These are phyloP conservation scores for Holocentrus rufus DNA, from an alignment of 2,797 vertebrate species.

Conservation along the genomic window DNA sequence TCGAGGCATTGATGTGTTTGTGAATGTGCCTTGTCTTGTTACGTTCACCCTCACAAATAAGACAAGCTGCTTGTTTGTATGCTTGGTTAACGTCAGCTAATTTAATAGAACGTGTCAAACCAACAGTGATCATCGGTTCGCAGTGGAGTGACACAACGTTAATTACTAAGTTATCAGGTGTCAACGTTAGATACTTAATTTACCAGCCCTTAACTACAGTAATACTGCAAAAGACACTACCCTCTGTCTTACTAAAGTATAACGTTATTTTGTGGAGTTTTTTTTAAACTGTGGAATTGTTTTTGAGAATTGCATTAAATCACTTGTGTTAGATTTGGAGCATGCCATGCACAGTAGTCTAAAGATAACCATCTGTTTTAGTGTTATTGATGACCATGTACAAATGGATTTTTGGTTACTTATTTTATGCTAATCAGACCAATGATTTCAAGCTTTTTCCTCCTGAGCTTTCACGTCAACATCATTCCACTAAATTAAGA, in stretches of 20 bases:
- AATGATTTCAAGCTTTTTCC: background rate
- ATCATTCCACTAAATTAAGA: background rate
- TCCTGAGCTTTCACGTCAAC: background rate
- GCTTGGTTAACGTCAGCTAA: background rate
- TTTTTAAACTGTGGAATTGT: background rate
- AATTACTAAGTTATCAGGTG: background rate
- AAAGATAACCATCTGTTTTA: background rate
- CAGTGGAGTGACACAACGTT: background rate
- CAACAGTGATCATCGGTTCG: background rate
- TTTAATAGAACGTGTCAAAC: background rate
- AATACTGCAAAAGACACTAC: background rate
- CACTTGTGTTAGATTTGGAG: background rate
- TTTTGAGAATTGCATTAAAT: background rate
- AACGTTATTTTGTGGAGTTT: background rate
- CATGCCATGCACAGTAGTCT: background rate
- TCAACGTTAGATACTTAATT: background rate
- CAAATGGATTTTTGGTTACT: background rate
- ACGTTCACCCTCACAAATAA: background rate
- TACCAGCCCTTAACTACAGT: background rate
- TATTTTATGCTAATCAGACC: background rate
- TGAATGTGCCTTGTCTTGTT: background rate
- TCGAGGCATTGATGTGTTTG: slow-evolving; percentile 1
- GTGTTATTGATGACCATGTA: background rate
- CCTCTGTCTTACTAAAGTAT: background rate
- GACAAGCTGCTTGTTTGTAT: background rate